Evolutionary conservation across 2,888 invertebrate genomes (phyloP), one percentile per base, ranked within the genome.

Genomic region (Dynastes tityus): DNA sequence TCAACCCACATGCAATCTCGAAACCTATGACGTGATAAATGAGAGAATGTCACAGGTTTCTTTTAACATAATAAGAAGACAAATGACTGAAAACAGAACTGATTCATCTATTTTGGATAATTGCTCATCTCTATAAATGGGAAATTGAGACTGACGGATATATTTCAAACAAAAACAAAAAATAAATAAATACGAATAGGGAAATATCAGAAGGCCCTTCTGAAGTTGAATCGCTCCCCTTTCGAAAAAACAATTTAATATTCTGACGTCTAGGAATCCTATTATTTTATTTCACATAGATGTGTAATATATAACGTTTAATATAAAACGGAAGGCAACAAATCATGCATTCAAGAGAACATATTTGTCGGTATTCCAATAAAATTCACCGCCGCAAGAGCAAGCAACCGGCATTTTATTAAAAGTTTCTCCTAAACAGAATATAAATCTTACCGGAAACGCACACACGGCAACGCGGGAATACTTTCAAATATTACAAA

Each of bases 401-500:
- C 61, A 74, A 74, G 63, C 61, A 74, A 74, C 73, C 76, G 27
- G 64, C 67, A 58, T 76, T 76, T 76, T 76, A 76, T 76, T 76
- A 76, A 76, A 76, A 76, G 67, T 76, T 68, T 58, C 67, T 76
- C 76, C 76, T 76, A 79, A 76, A 76, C 76, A 76, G 76, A 76
- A 76, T 76, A 76, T 76, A 76, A 76, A 76, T 76, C 68, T 76
- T 65, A 29, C 67, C 58, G 63, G 76, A 63, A 55, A 51, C 68
- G 37, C 65, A 29, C 29, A 67, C 51, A 68, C 51, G 29, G 27
- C 32, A 51, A 6, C 68, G 51, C 68, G 51, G 68, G 70, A 79
- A 79, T 79, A 79, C 74, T 76, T 79, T 79, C 79, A 71, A 76
- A 76, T 76, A 76, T 76, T 76, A 55, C 73, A 71, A 78, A 51